Conservation (phyloP, 2,888 invertebrate genomes). For the Eupithecia centaureata region DNA sequence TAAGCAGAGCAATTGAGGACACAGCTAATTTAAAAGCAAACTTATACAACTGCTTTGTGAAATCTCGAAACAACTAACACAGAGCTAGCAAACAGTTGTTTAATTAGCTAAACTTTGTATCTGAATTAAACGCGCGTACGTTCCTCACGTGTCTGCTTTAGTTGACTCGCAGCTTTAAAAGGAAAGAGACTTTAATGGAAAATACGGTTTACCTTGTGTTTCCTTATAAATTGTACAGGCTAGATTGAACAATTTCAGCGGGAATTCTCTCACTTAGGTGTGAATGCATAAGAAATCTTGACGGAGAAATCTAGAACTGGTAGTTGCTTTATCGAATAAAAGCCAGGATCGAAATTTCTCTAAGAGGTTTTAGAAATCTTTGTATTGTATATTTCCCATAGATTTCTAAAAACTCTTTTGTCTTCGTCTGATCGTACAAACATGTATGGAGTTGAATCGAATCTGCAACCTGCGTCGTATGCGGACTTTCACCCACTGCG, state of each 20-base stretch:
- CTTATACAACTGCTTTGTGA: not conserved
- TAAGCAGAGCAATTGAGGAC: not conserved
- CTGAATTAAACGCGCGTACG: not conserved
- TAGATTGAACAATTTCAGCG: slow-evolving; percentile 8
- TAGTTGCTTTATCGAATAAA: not conserved
- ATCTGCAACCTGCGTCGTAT: too few relatives aligned
- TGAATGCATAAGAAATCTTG: not conserved
- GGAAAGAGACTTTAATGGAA: slow-evolving; percentile 4
- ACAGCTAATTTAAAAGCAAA: not conserved
- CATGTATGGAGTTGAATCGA: too few relatives aligned
- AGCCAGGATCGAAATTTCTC: not conserved
- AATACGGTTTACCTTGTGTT: slow-evolving; percentile 11
- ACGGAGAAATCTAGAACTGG: not conserved
- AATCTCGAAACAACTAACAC: not conserved
- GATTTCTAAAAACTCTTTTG: too few relatives aligned
- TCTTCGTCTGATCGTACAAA: too few relatives aligned
- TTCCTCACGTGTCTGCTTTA: not conserved
- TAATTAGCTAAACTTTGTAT: not conserved
- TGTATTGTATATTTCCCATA: not conserved
- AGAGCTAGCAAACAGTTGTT: not conserved
- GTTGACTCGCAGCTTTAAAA: not conserved
- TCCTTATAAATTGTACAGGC: slow-evolving; percentile 6
- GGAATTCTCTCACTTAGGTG: not conserved
- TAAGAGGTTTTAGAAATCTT: not conserved
- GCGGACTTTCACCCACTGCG: too few relatives aligned